Evolutionary conservation across 2,113 vertebrate genomes (phyloP).

Genomic region (Engystomops pustulosus): DNA sequence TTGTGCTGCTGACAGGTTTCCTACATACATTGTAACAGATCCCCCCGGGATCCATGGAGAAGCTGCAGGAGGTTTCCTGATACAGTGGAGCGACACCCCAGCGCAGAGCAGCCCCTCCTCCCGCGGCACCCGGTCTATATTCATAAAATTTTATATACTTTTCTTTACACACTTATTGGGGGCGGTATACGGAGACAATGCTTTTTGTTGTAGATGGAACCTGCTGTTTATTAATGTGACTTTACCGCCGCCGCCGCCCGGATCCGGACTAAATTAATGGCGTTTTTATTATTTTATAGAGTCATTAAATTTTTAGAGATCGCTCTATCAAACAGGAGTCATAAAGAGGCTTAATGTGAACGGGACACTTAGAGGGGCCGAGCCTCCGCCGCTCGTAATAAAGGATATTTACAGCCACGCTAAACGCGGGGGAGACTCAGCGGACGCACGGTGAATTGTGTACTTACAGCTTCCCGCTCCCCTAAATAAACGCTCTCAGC

Average conservation of each 20-base stretch:
- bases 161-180: slow-evolving; percentile 99
- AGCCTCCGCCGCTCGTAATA: slow-evolving; percentile 78
- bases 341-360: slow-evolving; percentile 90
- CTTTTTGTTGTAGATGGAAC: slow-evolving; percentile 94
- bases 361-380: slow-evolving; percentile 81
- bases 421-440: slow-evolving; percentile 82
- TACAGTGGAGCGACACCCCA: too few relatives aligned
- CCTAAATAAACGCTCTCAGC: slow-evolving; percentile 72
- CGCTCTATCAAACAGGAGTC: slow-evolving; percentile 93
- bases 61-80: too few relatives aligned
- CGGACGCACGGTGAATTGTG: slow-evolving; percentile 80
- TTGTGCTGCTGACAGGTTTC: too few relatives aligned
- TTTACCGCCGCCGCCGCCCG: slow-evolving; percentile 92
- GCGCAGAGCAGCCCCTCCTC: too few relatives aligned
- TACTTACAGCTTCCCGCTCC: slow-evolving; percentile 85
- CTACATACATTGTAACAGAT: too few relatives aligned
- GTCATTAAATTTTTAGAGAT: slow-evolving; percentile 99
- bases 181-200: slow-evolving; percentile 85
- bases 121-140: too few relatives aligned
- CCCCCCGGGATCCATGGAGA: too few relatives aligned
- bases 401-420: slow-evolving; percentile 85
- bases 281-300: slow-evolving; percentile 99
- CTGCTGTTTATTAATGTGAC: slow-evolving; percentile 95
- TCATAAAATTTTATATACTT: slow-evolving; percentile 98
- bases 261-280: slow-evolving; percentile 98